phyloP scores from a whole-genome alignment of 2,888 invertebrate species.

The Spilarctia lutea region DNA sequence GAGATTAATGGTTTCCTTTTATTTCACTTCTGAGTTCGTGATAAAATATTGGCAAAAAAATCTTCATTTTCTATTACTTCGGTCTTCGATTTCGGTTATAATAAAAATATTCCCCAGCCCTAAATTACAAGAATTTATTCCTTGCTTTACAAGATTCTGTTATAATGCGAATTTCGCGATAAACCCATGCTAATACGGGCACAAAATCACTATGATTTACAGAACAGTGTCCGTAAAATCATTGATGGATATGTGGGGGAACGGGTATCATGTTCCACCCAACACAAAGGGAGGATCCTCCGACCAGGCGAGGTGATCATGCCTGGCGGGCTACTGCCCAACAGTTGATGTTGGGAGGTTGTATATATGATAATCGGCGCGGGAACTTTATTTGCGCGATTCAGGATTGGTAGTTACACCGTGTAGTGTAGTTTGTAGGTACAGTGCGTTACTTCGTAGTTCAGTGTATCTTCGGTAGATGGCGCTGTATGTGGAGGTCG shows the following conservation, averaged over 20 bases:
- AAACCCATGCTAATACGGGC: conserved; percentile 29
- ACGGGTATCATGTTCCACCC: too few relatives aligned
- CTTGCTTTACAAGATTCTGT: conserved; percentile 36
- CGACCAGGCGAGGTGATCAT: too few relatives aligned
- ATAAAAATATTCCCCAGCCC: conserved; percentile 18
- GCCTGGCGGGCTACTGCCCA: too few relatives aligned
- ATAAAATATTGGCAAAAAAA: conserved; percentile 47
- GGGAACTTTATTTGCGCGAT: too few relatives aligned
- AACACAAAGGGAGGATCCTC: too few relatives aligned
- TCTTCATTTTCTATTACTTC: conserved; percentile 25
- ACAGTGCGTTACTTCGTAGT: too few relatives aligned
- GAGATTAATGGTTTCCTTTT: conserved; percentile 55
- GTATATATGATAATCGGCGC: too few relatives aligned
- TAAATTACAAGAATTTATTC: conserved; percentile 39
- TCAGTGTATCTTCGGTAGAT: too few relatives aligned
- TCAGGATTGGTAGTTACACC: too few relatives aligned
- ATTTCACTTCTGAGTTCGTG: conserved; percentile 46
- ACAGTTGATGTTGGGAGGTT: too few relatives aligned
- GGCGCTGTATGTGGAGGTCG: too few relatives aligned
- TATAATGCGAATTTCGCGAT: conserved; percentile 29
- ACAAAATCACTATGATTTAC: conserved; percentile 50
- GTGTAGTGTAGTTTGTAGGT: too few relatives aligned
- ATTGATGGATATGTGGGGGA: conserved; percentile 30
- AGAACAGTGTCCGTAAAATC: conserved; percentile 46
- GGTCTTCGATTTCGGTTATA: conserved; percentile 14